Conservation (phyloP, 2,797 vertebrate species). For the Phrynocephalus guinanensis region DNA sequence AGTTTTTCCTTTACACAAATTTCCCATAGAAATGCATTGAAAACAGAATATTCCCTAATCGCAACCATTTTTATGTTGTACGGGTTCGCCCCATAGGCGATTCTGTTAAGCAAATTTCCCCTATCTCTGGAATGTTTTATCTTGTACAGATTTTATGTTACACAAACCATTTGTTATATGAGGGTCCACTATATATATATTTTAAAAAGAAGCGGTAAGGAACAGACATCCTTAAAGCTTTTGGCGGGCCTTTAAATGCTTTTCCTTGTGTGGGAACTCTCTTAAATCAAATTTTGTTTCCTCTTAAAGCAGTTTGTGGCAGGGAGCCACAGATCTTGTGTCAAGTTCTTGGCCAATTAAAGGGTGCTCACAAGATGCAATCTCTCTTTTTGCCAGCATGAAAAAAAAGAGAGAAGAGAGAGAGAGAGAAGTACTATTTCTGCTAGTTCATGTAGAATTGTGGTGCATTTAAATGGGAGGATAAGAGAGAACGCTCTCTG, state of each 20-base stretch:
- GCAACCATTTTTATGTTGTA: too few relatives aligned
- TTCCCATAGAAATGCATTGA: too few relatives aligned
- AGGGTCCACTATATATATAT: too few relatives aligned
- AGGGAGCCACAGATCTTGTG: neutral
- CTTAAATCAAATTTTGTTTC: neutral
- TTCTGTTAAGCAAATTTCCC: too few relatives aligned
- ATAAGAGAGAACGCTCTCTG: neutral
- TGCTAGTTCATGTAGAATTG: neutral
- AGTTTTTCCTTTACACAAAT: too few relatives aligned
- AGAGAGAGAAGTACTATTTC: neutral
- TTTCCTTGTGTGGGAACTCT: conserved; percentile 10
- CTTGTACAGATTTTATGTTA: too few relatives aligned
- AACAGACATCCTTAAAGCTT: neutral
- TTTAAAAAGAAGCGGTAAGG: too few relatives aligned
- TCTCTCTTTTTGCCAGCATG: neutral
- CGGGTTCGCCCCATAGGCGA: too few relatives aligned
- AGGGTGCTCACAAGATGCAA: conserved; percentile 6
- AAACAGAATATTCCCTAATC: too few relatives aligned
- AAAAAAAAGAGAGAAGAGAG: neutral
- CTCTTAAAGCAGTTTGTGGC: neutral
- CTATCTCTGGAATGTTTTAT: too few relatives aligned
- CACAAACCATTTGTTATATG: too few relatives aligned
- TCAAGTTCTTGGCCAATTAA: neutral
- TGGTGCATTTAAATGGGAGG: neutral
- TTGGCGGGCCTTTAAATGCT: neutral